phyloP scores from a whole-genome alignment of 1,140 invertebrate genomes.

The Nephotettix cincticeps region DNA sequence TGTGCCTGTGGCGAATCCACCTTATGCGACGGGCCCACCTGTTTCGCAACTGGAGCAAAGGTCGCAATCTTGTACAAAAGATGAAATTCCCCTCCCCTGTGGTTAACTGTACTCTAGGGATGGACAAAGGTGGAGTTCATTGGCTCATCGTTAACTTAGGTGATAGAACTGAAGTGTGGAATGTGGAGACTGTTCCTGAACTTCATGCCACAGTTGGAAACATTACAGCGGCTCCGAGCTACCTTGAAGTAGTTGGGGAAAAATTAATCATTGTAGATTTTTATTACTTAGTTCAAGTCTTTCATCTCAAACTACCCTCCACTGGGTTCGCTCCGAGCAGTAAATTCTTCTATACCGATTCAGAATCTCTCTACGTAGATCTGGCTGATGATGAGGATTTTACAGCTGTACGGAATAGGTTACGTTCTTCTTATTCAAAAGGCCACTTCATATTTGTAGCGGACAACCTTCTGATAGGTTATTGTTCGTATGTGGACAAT shows the following conservation, averaged over 20 bases:
- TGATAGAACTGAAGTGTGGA: slow-evolving; percentile 1
- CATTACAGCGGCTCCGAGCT: neutral
- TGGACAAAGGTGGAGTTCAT: neutral
- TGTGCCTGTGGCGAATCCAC: neutral
- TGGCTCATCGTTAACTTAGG: neutral
- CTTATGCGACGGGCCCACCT: neutral
- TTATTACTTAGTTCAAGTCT: slow-evolving; percentile 9
- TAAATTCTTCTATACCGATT: slow-evolving; percentile 14
- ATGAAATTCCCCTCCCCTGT: neutral
- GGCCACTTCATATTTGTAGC: neutral
- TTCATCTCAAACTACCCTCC: neutral
- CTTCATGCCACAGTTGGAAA: neutral
- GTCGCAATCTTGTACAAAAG: neutral
- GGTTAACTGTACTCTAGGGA: neutral
- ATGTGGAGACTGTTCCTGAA: neutral
- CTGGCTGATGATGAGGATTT: neutral
- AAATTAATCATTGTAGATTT: slow-evolving; percentile 1
- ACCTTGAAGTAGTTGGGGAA: neutral
- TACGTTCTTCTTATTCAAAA: neutral
- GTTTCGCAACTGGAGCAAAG: neutral
- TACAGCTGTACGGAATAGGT: neutral
- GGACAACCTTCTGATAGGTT: neutral
- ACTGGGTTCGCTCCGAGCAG: neutral
- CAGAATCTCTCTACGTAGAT: neutral
- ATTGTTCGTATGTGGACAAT: slow-evolving; percentile 1